phyloP scores from a whole-genome alignment of 2,888 invertebrate genomes.

The Artemia sinica region DNA sequence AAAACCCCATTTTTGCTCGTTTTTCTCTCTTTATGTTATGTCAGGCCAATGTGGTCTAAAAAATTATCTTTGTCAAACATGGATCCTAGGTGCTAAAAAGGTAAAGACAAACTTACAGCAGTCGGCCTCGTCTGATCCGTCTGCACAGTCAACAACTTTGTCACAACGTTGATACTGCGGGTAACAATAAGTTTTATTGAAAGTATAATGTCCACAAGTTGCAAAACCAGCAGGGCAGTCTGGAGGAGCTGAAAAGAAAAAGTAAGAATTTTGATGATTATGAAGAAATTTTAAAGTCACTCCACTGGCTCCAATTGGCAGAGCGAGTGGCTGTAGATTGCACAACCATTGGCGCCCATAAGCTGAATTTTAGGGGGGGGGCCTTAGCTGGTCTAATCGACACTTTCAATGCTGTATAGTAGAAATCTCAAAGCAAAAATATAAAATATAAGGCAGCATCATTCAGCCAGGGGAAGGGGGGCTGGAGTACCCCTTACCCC shows the following conservation, averaged over 20 bases:
- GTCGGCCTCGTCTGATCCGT: slow-evolving; percentile 82
- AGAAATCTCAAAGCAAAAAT: too few species aligned
- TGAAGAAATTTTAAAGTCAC: slow-evolving; percentile 6
- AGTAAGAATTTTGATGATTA: slow-evolving; percentile 14
- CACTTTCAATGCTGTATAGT: too few species aligned
- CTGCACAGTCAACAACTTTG: slow-evolving; percentile 70
- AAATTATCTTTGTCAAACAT: neutral
- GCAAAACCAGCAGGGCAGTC: slow-evolving; percentile 70
- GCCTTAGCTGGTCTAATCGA: too few species aligned
- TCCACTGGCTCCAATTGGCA: neutral
- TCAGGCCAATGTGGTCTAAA: too few species aligned
- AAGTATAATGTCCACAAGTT: slow-evolving; percentile 79
- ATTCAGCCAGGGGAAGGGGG: too few species aligned
- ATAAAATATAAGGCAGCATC: too few species aligned
- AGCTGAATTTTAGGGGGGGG: too few species aligned
- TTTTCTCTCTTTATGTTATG: too few species aligned
- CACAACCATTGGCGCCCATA: too few species aligned
- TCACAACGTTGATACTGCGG: slow-evolving; percentile 85
- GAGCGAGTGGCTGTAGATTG: neutral
- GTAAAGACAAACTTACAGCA: slow-evolving; percentile 58
- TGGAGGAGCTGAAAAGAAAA: slow-evolving; percentile 55
- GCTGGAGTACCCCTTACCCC: too few species aligned
- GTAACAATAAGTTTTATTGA: slow-evolving; percentile 88
- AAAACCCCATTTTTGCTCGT: too few species aligned
- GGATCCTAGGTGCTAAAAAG: neutral